Conservation (phyloP, 2,797 vertebrate species). For the Chlorospingus semifuscus region DNA sequence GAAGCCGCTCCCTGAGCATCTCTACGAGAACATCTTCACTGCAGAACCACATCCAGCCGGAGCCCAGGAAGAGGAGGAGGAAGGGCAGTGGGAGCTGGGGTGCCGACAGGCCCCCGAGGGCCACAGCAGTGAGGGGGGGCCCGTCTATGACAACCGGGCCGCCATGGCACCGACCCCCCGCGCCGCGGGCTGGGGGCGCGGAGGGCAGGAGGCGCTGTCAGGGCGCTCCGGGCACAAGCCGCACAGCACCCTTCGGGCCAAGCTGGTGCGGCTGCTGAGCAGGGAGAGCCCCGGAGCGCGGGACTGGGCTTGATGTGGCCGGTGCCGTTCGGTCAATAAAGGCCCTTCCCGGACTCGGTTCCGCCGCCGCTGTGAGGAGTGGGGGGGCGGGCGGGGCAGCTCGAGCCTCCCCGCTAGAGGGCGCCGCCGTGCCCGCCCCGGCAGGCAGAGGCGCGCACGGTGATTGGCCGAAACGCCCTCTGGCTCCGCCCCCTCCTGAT, state of each 20-base stretch:
- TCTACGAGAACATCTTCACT: constrained; percentile 72
- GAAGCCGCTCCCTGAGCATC: constrained; percentile 42
- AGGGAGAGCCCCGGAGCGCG: constrained; percentile 33
- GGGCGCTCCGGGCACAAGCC: not conserved
- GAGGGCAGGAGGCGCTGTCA: not conserved
- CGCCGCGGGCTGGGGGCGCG: not conserved
- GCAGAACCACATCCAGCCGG: not conserved
- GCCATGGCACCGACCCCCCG: not conserved
- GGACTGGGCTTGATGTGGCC: constrained; percentile 10
- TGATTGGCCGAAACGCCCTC: not conserved
- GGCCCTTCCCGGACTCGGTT: not conserved
- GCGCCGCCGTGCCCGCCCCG: not conserved
- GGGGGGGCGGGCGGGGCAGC: not conserved
- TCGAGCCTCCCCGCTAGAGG: not conserved
- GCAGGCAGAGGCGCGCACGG: too few relatives aligned
- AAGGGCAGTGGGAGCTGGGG: not conserved
- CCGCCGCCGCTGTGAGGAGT: not conserved
- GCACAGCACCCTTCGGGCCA: constrained; percentile 61
- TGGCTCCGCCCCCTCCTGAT: not conserved
- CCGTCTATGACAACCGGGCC: constrained; percentile 66
- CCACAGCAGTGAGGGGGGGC: not conserved
- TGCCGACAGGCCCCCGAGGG: constrained; percentile 6
- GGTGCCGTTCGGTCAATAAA: constrained; percentile 21
- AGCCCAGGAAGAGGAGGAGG: not conserved
- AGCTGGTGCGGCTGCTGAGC: constrained; percentile 72